These are phyloP conservation scores for Drosophila novamexicana DNA, from an alignment of 1,140 invertebrate genomes.

Conservation along the genomic window DNA sequence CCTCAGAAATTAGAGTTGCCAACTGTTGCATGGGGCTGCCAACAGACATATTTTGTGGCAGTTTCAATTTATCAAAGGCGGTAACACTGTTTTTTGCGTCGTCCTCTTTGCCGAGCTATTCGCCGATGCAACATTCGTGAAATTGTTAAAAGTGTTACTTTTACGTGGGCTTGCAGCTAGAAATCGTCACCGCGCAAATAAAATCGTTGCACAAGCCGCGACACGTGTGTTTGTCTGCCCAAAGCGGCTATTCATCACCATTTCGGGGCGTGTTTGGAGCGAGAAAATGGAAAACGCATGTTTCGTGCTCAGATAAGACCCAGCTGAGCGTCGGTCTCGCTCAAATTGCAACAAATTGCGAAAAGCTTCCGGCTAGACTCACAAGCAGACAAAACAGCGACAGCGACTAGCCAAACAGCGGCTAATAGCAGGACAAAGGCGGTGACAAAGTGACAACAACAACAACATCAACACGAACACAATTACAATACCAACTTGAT, in stretches of 20 bases:
- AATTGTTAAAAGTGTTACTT: constrained; percentile 35
- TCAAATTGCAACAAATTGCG: constrained; percentile 48
- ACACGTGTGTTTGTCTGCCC: constrained; percentile 44
- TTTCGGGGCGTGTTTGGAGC: constrained; percentile 50
- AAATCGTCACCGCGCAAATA: constrained; percentile 21
- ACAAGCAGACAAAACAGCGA: constrained; percentile 16
- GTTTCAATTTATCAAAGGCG: not conserved
- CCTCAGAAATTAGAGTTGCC: not conserved
- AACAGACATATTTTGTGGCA: not conserved
- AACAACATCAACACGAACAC: constrained; percentile 12
- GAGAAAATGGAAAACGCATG: constrained; percentile 78
- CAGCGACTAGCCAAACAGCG: constrained; percentile 12
- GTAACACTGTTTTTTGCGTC: constrained; percentile 25
- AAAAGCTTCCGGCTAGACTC: constrained; percentile 34
- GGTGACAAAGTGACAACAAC: constrained; percentile 25
- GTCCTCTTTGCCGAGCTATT: constrained; percentile 46
- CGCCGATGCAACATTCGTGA: constrained; percentile 53
- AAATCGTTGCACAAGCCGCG: constrained; percentile 24
- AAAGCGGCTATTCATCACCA: constrained; percentile 28
- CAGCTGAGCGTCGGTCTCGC: constrained; percentile 62
- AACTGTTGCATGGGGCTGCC: constrained; percentile 1
- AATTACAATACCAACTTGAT: constrained; percentile 7
- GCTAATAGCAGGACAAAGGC: constrained; percentile 40
- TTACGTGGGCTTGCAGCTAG: constrained; percentile 19
- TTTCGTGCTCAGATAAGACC: constrained; percentile 67